Evolutionary conservation across 2,888 invertebrate genomes (phyloP).

Genomic region (Eristalis arbustorum): DNA sequence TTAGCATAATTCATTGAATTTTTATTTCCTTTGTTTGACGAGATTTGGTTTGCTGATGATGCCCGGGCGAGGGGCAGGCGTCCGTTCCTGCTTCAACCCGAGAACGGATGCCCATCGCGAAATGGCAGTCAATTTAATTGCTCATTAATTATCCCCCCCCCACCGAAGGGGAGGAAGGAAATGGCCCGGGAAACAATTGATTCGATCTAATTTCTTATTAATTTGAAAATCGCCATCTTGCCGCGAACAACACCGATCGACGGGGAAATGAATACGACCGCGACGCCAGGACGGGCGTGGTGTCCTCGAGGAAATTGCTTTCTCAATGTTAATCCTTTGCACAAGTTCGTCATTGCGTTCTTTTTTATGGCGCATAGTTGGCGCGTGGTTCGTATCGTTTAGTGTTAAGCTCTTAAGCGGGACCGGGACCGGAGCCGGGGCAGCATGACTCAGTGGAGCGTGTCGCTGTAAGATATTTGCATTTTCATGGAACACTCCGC

Average conservation of each 20-base stretch:
- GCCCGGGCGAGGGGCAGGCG: not conserved
- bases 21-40: constrained; percentile 50
- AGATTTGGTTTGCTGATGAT: constrained; percentile 13
- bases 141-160: constrained; percentile 60
- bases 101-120: constrained; percentile 38
- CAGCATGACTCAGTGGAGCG: not conserved
- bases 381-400: not conserved
- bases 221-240: constrained; percentile 46
- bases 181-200: constrained; percentile 33
- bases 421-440: not conserved
- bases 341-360: not conserved
- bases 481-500: constrained; percentile 11
- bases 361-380: not conserved
- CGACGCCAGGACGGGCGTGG: not conserved
- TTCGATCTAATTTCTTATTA: constrained; percentile 39
- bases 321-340: constrained; percentile 13
- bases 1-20: constrained; percentile 61
- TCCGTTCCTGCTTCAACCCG: not conserved
- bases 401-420: not conserved
- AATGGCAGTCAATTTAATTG: constrained; percentile 62
- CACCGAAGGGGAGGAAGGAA: not conserved
- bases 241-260: not conserved
- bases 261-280: constrained; percentile 3
- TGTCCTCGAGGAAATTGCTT: constrained; percentile 13
- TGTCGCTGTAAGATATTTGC: constrained; percentile 14